Evolutionary conservation across 1,140 invertebrate species (phyloP).

Genomic region (Druon quercuslanigerum): DNA sequence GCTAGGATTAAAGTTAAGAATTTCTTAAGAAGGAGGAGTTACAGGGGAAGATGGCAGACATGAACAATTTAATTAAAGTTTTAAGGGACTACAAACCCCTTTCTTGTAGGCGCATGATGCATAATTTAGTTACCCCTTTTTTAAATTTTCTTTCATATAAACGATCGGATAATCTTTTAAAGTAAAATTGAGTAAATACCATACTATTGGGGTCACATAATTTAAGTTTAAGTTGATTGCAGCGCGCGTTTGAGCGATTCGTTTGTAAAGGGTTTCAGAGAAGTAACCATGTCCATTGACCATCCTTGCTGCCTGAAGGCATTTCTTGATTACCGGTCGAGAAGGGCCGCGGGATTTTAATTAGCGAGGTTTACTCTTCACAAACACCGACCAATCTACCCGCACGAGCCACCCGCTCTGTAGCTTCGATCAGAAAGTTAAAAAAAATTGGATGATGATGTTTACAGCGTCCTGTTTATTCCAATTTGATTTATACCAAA

Average conservation of each 20-base stretch:
- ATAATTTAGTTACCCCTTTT: too few relatives aligned
- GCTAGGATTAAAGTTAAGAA: too few relatives aligned
- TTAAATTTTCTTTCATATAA: too few relatives aligned
- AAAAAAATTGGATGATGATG: constrained; percentile 35
- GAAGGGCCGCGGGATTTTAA: constrained; percentile 72
- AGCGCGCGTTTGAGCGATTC: constrained; percentile 56
- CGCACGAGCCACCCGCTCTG: constrained; percentile 42
- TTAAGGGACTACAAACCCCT: too few relatives aligned
- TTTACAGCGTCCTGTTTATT: constrained; percentile 2
- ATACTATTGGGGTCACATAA: constrained; percentile 34
- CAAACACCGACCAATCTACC: constrained; percentile 66
- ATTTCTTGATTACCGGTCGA: constrained; percentile 70
- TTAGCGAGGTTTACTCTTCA: constrained; percentile 72
- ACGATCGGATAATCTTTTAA: too few relatives aligned
- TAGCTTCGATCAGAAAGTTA: constrained; percentile 46
- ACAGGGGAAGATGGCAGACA: too few relatives aligned
- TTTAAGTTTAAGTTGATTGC: constrained; percentile 57
- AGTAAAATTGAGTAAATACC: too few relatives aligned
- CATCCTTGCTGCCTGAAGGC: constrained; percentile 68
- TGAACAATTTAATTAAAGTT: too few relatives aligned
- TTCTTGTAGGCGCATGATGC: too few relatives aligned
- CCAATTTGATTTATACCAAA: neutral
- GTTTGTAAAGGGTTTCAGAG: constrained; percentile 51
- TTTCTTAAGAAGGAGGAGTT: too few relatives aligned
- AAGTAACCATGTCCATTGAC: constrained; percentile 62